Evolutionary conservation across 2,113 vertebrate genomes (phyloP).

Genomic region (Cyprinodon variegatus): DNA sequence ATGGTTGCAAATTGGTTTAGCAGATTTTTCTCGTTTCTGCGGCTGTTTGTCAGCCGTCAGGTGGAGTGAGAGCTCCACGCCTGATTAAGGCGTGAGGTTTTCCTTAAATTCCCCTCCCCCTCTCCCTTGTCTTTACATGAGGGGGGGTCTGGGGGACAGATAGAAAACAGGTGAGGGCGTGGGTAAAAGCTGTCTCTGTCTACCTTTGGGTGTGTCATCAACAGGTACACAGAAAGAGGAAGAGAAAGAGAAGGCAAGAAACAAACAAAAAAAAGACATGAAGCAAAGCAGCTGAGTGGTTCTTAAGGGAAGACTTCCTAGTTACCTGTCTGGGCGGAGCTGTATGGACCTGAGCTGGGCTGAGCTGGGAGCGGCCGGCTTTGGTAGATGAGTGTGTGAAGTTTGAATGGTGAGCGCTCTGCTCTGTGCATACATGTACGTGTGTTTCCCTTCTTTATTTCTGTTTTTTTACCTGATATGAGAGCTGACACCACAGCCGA

Average conservation of each 20-base stretch:
- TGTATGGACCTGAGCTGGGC: constrained; percentile 38
- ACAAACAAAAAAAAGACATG: background rate
- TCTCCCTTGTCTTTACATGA: background rate
- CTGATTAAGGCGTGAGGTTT: constrained; percentile 53
- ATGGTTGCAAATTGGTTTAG: background rate
- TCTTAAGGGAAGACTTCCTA: constrained; percentile 56
- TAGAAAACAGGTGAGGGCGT: constrained; percentile 34
- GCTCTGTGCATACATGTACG: constrained; percentile 20
- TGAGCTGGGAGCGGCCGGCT: constrained; percentile 59
- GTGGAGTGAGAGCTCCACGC: constrained; percentile 68
- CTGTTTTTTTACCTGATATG: constrained; percentile 67
- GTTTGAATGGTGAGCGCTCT: constrained; percentile 55
- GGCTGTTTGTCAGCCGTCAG: constrained; percentile 59
- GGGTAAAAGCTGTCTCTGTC: constrained; percentile 33
- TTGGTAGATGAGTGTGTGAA: constrained; percentile 7
- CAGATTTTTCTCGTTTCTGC: background rate
- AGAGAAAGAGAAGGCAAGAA: constrained; percentile 9
- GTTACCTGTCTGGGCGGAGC: constrained; percentile 77
- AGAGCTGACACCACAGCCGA: constrained; percentile 66
- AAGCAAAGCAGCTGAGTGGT: constrained; percentile 36
- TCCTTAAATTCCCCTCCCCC: constrained; percentile 44
- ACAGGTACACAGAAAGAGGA: constrained; percentile 42
- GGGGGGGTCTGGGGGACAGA: constrained; percentile 2
- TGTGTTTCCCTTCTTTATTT: background rate
- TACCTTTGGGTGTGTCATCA: constrained; percentile 55